Evolutionary conservation across 2,888 invertebrate genomes (phyloP).

Genomic region (Acronicta psi): DNA sequence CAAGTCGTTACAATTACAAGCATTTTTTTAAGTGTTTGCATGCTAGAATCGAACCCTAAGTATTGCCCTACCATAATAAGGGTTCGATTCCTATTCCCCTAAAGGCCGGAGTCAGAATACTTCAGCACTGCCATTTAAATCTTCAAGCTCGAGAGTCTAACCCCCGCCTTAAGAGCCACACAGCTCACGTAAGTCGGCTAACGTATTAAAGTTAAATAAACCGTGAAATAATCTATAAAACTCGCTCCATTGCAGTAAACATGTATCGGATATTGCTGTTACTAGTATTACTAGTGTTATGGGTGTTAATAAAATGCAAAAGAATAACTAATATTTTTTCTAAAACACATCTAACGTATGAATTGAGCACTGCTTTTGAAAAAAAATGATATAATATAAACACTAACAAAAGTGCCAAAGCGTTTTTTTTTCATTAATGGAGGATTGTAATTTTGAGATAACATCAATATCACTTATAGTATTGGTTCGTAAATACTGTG

Average conservation of each 20-base stretch:
- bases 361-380: too few species aligned
- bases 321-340: conserved; percentile 18
- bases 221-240: conserved; percentile 35
- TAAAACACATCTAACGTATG: too few species aligned
- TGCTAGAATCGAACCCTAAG: conserved; percentile 5
- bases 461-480: too few species aligned
- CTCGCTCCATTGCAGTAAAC: conserved; percentile 13
- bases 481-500: too few species aligned
- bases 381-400: too few species aligned
- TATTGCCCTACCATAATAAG: too few species aligned
- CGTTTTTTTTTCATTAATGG: too few species aligned
- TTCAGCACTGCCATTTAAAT: conserved; percentile 16
- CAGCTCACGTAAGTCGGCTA: conserved; percentile 19
- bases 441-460: too few species aligned
- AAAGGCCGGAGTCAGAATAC: neutral
- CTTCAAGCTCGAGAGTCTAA: conserved; percentile 28
- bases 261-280: conserved; percentile 10
- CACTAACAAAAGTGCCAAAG: too few species aligned
- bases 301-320: neutral
- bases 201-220: conserved; percentile 32
- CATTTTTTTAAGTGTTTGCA: too few species aligned
- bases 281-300: neutral
- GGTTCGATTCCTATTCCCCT: neutral
- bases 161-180: conserved; percentile 21
- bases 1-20: too few species aligned